Base-by-base conservation (phyloP, 2,888 invertebrate genomes). In the Strigamia crassipes region DNA sequence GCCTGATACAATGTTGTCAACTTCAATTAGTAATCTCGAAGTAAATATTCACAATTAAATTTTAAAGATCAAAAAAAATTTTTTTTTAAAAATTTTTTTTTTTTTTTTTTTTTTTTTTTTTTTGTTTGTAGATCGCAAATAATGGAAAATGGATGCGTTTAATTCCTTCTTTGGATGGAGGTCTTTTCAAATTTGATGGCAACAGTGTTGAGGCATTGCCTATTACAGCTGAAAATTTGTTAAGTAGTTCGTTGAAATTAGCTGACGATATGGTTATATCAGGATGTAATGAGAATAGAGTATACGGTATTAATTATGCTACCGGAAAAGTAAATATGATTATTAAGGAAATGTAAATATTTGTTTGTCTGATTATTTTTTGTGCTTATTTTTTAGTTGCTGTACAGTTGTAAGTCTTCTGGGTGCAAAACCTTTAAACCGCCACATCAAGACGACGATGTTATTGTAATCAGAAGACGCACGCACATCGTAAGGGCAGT, bases 161-260 rank as follows among this genome's bases (percentile, higher is more conserved):
- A 86, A 96, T 99, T 86, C 99, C 98, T 0, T 96, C 98, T 0
- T 89, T 99, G 12, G 94, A 93, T 86, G 99, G 99, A 1, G 92
- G 93, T 3, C 90, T 99, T 79, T 99, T 96, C 89, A 94, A 95
- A 87, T 94, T 96, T 87, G 95, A 96, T 88, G 96, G 96, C 0
- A 93, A 94, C 83, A 93, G 92, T 83, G 92, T 98, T 79, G 95
- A 97, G 88, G 93, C 95, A 0, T 90, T 96, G 83, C 96, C 97
- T 0, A 92, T 98, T 84, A 92, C 93, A 66, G 94, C 95, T 0
- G 96, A 97, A 82, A 92, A 93, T 84, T 90, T 99, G 31, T 90
- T 98, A 5, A 93, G 94, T 82, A 88, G 89, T 15, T 95, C 97
- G 0, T 94, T 94, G 87, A 93, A 93, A 85, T 94, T 87, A 38